Conservation (phyloP, 2,113 vertebrate genomes). For the Chloebia gouldiae region DNA sequence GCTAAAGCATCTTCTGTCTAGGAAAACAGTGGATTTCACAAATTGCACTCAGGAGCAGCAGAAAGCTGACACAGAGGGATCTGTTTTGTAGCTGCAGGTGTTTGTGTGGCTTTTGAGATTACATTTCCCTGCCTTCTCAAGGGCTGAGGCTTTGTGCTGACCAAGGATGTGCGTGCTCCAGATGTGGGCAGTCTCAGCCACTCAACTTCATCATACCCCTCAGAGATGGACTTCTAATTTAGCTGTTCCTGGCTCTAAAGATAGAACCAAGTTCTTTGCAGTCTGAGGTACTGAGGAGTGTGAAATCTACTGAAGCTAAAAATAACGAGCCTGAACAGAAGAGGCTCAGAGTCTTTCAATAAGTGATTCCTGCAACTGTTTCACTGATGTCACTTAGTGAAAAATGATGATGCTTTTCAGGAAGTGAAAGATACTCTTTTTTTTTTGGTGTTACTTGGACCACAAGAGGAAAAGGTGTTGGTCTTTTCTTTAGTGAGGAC, state of each 20-base stretch:
- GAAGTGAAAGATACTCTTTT: not conserved
- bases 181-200: not conserved
- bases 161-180: rapidly evolving
- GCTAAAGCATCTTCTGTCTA: not conserved
- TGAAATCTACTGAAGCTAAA: slow-evolving; percentile 1
- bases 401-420: not conserved
- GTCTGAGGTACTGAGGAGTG: not conserved
- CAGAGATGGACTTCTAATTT: not conserved
- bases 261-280: not conserved
- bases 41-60: not conserved
- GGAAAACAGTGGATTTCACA: not conserved
- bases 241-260: not conserved
- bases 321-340: not conserved
- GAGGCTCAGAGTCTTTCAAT: not conserved
- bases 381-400: not conserved
- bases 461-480: not conserved
- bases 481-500: not conserved
- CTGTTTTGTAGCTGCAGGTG: not conserved
- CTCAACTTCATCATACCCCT: not conserved
- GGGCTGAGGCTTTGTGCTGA: not conserved
- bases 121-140: not conserved
- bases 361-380: not conserved
- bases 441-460: not conserved
- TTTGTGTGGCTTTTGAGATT: not conserved
- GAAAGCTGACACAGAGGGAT: not conserved